Evolutionary conservation across 2,888 invertebrate genomes (phyloP), one percentile per base, ranked within the genome.

Genomic region (Rambutsinella grinnellia): DNA sequence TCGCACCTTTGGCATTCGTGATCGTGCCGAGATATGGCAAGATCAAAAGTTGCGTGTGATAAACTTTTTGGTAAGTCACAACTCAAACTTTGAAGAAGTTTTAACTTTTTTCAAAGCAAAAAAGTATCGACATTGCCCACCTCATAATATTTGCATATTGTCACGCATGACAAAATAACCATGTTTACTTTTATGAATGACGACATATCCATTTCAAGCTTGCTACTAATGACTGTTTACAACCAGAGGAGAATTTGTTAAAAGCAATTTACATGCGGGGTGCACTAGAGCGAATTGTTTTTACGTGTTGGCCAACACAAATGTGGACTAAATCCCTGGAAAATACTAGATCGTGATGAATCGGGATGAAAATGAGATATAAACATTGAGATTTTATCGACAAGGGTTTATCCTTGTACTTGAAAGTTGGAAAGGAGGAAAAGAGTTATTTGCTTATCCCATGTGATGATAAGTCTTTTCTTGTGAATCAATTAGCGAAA

Each of bases 161-260:
- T 71, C 71, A 71, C 71, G 71, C 71, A 71, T 71, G 71, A 71
- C 71, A 71, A 56, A 21, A 23, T 49, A 63, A 49, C 63, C 63
- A 63, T 63, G 57, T 36, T 24, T 46, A 21, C 10, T 46, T 6
- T 61, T 47, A 28, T 23, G 24, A 19, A 69, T 15, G 47, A 13
- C 13, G 36, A 36, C n/a, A n/a, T n/a, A n/a, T n/a, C n/a, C n/a
- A n/a, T n/a, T n/a, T n/a, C n/a, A n/a, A n/a, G n/a, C n/a, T n/a
- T 36, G 36, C 36, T 36, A 13, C 5, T 36, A 13, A 36, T 36
- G 36, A 36, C 49, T 49, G n/a, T 49, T 49, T 19, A 44, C 44
- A 10, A 51, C 49, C 6, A 17, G 6, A 5, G n/a, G 5, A 10
- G 49, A 49, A 49, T 49, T 49, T 49, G 10, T 17, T n/a, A n/a